Base-by-base conservation (phyloP, 2,113 vertebrate genomes). In the Acanthochromis polyacanthus region DNA sequence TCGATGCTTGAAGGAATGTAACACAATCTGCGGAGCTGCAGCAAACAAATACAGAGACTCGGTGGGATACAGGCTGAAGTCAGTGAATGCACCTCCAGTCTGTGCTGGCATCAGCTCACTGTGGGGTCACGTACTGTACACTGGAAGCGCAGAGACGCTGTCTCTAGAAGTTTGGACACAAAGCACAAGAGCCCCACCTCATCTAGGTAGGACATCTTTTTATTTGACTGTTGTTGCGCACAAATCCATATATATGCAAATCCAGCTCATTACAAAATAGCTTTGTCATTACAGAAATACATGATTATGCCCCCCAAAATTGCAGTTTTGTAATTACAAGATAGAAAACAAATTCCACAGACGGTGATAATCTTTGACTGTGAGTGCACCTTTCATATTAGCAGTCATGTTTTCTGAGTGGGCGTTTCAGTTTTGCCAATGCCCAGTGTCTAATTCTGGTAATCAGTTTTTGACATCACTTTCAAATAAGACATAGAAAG, bases 171-270 rank as follows among this genome's bases (percentile, higher is more conserved):
- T 82, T 80, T 90, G 90, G 89, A 88, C 82, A 83, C 75, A 83
- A 87, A 90, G 88, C 87, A 88, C 83, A 90, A 79, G 65, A 77
- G 68, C 59, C 65, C 79, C 84, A 69, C 51, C 82, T 66, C 78
- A 82, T 64, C 68, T 87, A 89, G 93, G 93, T 94, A 94, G 88
- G 93, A 88, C 69, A 68, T 78, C 52, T 83, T 77, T 63, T 69
- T 67, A 10, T 79, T 78, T 68, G 1, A 71, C 25, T 23, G 71
- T 6, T 43, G 14, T 30, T 28, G 16, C 67, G 0, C 32, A 57
- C 0, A 36, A 59, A 20, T 55, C 30, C 14, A 67, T 20, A 15
- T 55, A 22, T 48, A 19, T 73, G 45, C 55, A 43, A 63, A 16
- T 58, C 53, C 40, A 68, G 43, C 4, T 68, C 15, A 72, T 75